These are phyloP conservation scores for Anguilla megastoma DNA, from an alignment of 2,797 vertebrate genomes.

Conservation along the genomic window DNA sequence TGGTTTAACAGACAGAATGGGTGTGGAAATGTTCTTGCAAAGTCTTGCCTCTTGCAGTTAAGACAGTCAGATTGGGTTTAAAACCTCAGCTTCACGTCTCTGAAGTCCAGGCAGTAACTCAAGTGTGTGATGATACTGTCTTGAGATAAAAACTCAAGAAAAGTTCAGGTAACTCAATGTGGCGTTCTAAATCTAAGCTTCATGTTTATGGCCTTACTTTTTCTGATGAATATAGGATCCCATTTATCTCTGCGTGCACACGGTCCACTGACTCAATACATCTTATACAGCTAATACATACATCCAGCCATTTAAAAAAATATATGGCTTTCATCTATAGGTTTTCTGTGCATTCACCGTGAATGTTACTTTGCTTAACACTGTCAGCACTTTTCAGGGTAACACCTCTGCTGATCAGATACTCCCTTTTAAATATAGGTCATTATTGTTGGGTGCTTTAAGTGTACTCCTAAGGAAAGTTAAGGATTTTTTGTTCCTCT, in stretches of 20 bases:
- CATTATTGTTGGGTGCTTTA: not conserved
- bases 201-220: not conserved
- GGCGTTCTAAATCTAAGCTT: not conserved
- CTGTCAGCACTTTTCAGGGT: not conserved
- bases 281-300: not conserved
- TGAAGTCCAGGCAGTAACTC: not conserved
- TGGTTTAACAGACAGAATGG: conserved; percentile 33
- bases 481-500: not conserved
- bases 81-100: conserved; percentile 18
- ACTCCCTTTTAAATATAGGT: not conserved
- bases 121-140: not conserved
- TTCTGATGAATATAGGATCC: not conserved
- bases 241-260: not conserved
- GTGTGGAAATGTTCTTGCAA: conserved; percentile 35
- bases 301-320: not conserved
- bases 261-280: not conserved
- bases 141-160: not conserved
- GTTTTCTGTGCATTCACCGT: not conserved
- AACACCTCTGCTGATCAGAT: not conserved
- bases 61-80: conserved; percentile 25
- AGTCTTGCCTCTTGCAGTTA: conserved; percentile 25
- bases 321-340: not conserved
- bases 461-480: not conserved
- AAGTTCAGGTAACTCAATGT: not conserved
- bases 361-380: not conserved